Conservation (phyloP, 2,888 invertebrate genomes). For the Meta bourneti region DNA sequence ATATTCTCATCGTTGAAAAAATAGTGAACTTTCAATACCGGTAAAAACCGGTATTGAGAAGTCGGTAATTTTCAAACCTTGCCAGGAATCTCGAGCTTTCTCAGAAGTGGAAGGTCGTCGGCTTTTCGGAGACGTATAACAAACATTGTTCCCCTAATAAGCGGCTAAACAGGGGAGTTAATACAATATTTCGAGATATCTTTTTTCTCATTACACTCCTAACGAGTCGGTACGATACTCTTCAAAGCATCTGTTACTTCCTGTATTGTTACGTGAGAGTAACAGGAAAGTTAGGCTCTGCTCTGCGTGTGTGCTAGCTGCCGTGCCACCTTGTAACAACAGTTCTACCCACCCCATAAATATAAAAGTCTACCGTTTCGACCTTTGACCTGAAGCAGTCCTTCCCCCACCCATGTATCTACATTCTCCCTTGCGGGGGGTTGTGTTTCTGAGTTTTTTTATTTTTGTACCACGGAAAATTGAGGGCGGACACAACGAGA, state of each 20-base stretch:
- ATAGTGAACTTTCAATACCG: no score
- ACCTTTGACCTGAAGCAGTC: constrained; percentile 22
- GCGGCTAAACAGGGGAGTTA: neutral
- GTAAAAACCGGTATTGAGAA: no score
- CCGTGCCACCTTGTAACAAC: constrained; percentile 52
- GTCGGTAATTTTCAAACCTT: no score
- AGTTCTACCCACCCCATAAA: constrained; percentile 52
- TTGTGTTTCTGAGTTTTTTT: neutral
- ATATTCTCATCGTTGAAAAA: no score
- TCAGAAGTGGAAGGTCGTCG: no score
- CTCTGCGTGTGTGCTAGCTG: constrained; percentile 5
- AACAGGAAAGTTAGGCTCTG: constrained; percentile 15
- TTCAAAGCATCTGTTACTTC: constrained; percentile 70
- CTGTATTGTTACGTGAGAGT: constrained; percentile 56
- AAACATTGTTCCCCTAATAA: neutral
- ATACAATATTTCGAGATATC: constrained; percentile 14
- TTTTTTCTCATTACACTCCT: constrained; percentile 34
- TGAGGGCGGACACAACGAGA: constrained; percentile 8
- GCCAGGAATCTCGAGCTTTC: no score
- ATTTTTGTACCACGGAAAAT: constrained; percentile 4
- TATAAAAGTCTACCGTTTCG: constrained; percentile 56
- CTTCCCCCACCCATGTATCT: neutral
- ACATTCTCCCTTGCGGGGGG: neutral
- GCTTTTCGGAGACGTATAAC: no score
- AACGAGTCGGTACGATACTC: constrained; percentile 29